Evolutionary conservation across 2,113 vertebrate species (phyloP).

Genomic region (Cavia porcellus): DNA sequence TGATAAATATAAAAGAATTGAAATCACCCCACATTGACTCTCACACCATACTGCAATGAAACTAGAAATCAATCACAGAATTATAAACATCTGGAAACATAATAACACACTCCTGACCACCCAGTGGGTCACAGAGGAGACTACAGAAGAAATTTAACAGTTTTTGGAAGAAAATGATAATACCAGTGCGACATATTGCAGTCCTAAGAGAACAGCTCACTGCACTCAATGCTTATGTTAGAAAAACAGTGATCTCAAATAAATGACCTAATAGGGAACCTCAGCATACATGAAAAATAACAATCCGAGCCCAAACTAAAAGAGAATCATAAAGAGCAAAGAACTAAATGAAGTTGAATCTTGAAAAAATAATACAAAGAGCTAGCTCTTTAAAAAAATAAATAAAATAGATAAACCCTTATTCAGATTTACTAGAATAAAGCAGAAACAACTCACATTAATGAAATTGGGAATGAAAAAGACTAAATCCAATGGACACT

Average conservation of each 20-base stretch:
- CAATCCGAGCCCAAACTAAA: neutral
- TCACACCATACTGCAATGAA: neutral
- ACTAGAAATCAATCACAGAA: neutral
- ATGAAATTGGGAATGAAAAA: neutral
- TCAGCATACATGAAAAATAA: neutral
- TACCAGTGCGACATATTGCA: neutral
- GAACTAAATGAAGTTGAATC: neutral
- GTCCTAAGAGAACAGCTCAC: neutral
- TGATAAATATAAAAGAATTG: neutral
- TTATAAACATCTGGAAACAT: neutral
- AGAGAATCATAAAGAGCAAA: neutral
- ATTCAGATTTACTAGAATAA: neutral
- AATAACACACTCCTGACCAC: neutral
- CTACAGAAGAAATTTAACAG: neutral
- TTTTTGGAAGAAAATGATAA: neutral
- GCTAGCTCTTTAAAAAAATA: neutral
- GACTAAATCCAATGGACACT: neutral
- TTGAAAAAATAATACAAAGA: neutral
- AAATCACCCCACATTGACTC: neutral
- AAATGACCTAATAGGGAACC: neutral
- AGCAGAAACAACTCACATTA: neutral
- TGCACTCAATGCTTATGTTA: neutral
- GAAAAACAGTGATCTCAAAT: neutral
- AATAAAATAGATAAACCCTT: neutral
- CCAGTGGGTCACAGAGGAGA: neutral